Evolutionary conservation across 2,888 invertebrate species (phyloP), one percentile per base, ranked within the genome.

Genomic region (Sinhomidia bicolor): DNA sequence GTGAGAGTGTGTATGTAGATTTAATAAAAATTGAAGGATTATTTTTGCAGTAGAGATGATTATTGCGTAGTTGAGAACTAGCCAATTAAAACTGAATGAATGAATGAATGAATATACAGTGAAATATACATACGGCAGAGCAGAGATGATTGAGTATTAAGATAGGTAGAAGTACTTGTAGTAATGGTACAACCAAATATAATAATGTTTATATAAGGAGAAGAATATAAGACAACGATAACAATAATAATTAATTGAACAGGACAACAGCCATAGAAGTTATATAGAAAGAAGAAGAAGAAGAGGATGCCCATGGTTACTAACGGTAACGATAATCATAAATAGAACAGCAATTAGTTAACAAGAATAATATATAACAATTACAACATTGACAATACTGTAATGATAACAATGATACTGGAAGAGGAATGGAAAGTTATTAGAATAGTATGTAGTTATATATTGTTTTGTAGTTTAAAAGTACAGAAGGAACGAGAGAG

Each of bases 51-150:
- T 14, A 47, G 47, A n/a, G 14, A n/a, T n/a, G 12, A 5, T 51
- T 51, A 4, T 17, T 51, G 14, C 29, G 20, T 23, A 26, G 17
- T 26, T n/a, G n/a, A n/a, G n/a, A n/a, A 65, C 23, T 65, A 65
- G 17, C 65, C 65, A 65, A 57, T 20, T 7, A 57, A 17, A 26
- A 60, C 23, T n/a, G n/a, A n/a, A n/a, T n/a, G n/a, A n/a, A n/a
- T n/a, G n/a, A n/a, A n/a, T n/a, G n/a, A 65, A 32, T 65, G 65
- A 65, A 65, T 23, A 65, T 29, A 65, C n/a, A 65, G 65, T 32
- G 65, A n/a, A 65, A 65, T 32, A n/a, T n/a, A n/a, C n/a, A 29
- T 29, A 65, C 29, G 29, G 32, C 23, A 12, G 65, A 14, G 32
- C 14, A 65, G 65, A 65, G 60, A 60, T 9, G 20, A 20, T 54